Evolutionary conservation across 1,140 invertebrate genomes (phyloP).

Genomic region (Neodiprion fabricii): DNA sequence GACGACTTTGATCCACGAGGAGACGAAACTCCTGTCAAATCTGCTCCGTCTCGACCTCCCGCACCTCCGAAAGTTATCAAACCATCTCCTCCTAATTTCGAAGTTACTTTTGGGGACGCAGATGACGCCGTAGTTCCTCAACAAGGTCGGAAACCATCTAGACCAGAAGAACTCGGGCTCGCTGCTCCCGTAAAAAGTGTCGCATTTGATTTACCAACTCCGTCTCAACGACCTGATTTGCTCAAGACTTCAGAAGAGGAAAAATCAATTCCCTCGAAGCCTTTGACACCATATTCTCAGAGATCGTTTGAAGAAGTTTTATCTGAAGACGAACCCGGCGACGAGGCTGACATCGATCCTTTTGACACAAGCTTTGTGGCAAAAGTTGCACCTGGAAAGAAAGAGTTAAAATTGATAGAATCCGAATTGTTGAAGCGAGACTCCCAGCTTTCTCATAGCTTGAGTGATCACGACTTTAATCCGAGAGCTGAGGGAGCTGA

Average conservation of each 20-base stretch:
- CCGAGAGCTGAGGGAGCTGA: constrained; percentile 53
- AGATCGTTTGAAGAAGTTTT: constrained; percentile 51
- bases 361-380: constrained; percentile 84
- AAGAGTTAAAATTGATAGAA: constrained; percentile 76
- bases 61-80: constrained; percentile 19
- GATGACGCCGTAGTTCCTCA: constrained; percentile 36
- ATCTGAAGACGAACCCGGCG: constrained; percentile 47
- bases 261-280: constrained; percentile 66
- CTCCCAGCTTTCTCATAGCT: constrained; percentile 48
- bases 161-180: constrained; percentile 66
- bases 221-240: constrained; percentile 63
- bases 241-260: constrained; percentile 68
- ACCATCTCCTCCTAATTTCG: constrained; percentile 31
- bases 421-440: constrained; percentile 66
- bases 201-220: constrained; percentile 71
- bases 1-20: constrained; percentile 79
- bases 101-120: constrained; percentile 40
- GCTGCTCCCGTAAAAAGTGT: constrained; percentile 67
- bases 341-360: constrained; percentile 69
- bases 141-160: constrained; percentile 59
- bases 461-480: constrained; percentile 70
- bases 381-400: constrained; percentile 72
- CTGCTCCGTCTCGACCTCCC: constrained; percentile 6
- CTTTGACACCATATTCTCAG: constrained; percentile 77
- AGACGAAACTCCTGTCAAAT: constrained; percentile 40